Evolutionary conservation across 2,797 vertebrate genomes (phyloP).

Genomic region (Tolypeutes matacus): DNA sequence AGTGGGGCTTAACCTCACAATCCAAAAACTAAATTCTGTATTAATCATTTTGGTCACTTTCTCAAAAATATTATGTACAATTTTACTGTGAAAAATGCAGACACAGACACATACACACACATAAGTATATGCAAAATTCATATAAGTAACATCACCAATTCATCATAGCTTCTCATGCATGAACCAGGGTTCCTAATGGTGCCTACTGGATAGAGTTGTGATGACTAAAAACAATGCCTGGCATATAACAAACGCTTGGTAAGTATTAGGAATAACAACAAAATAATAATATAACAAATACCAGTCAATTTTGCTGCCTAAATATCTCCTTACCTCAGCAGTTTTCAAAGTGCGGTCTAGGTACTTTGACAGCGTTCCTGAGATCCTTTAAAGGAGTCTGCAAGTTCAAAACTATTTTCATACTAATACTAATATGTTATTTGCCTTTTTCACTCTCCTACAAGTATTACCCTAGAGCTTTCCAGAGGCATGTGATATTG

Average conservation of each 20-base stretch:
- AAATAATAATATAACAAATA: no score
- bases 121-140: background rate
- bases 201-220: background rate
- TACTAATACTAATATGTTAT: accelerated
- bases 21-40: background rate
- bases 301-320: background rate
- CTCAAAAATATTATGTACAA: background rate
- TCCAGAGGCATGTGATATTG: background rate
- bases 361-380: no score
- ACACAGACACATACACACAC: background rate
- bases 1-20: background rate
- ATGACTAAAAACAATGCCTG: background rate
- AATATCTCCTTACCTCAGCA: background rate
- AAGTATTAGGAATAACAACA: background rate
- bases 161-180: accelerated
- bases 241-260: background rate
- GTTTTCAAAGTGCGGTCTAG: background rate
- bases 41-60: background rate
- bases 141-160: background rate
- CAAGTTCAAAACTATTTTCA: background rate
- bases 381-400: background rate
- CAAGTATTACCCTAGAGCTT: background rate
- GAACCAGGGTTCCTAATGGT: accelerated
- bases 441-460: background rate
- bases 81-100: background rate